phyloP scores from a whole-genome alignment of 2,113 vertebrate species.

The Corythornis madagascariensis region DNA sequence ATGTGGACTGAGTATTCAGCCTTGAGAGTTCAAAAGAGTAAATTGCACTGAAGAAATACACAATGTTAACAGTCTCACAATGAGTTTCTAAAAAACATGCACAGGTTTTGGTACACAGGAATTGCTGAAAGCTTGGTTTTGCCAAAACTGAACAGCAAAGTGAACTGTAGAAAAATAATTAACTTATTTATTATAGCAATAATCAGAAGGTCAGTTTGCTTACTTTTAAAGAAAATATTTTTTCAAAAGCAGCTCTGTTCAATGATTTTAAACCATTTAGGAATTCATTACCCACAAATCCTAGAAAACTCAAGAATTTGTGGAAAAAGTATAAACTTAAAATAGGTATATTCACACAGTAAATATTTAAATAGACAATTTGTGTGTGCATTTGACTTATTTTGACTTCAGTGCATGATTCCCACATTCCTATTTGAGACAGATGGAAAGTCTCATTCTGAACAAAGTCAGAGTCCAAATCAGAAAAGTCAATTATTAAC shows the following conservation, averaged over 20 bases:
- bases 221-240: neutral
- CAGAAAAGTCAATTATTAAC: neutral
- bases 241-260: neutral
- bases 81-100: neutral
- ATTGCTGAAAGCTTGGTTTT: neutral
- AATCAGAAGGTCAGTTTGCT: neutral
- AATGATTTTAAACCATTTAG: neutral
- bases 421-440: neutral
- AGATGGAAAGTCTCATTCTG: neutral
- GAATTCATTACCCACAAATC: neutral
- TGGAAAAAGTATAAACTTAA: neutral
- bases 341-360: neutral
- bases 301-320: neutral
- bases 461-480: neutral
- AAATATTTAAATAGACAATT: neutral
- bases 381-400: neutral
- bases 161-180: neutral
- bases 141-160: neutral
- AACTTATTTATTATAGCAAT: neutral
- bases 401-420: neutral
- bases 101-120: neutral
- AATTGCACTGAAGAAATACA: neutral
- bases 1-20: neutral
- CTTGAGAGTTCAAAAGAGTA: neutral
- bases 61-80: neutral